Conservation (phyloP, 2,888 invertebrate species). For the Folsomia manolachei region DNA sequence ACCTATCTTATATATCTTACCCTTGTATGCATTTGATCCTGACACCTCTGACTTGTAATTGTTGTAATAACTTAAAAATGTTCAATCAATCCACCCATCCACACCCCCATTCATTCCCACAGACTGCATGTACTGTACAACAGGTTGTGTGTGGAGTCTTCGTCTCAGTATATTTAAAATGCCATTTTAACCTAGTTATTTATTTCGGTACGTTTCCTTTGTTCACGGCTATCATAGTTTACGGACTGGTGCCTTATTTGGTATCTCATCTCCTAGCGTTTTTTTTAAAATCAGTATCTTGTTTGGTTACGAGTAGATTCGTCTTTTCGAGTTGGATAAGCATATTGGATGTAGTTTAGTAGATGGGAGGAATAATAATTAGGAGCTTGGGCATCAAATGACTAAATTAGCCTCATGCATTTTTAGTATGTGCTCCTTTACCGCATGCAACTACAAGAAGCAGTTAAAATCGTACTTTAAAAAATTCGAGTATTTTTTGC, state of each 20-base stretch:
- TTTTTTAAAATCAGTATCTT: background rate
- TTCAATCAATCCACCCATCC: background rate
- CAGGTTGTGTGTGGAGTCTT: background rate
- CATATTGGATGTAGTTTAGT: background rate
- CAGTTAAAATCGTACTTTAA: no score
- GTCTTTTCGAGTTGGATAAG: slow-evolving; percentile 17
- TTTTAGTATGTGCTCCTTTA: no score
- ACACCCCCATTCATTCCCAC: background rate
- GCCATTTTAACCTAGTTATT: no score
- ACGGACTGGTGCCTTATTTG: background rate
- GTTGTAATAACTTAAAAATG: background rate
- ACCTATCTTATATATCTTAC: background rate
- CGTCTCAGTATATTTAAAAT: background rate
- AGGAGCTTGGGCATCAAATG: no score
- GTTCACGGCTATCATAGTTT: background rate
- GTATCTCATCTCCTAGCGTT: background rate
- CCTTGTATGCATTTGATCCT: background rate
- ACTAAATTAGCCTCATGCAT: no score
- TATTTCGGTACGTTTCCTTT: background rate
- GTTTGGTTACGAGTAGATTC: slow-evolving; percentile 1
- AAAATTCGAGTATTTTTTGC: no score
- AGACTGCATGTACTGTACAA: background rate
- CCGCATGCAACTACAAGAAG: no score
- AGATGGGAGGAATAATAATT: no score
- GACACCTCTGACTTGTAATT: background rate